Evolutionary conservation across 2,888 invertebrate genomes (phyloP).

Genomic region (Electrophaes corylata): DNA sequence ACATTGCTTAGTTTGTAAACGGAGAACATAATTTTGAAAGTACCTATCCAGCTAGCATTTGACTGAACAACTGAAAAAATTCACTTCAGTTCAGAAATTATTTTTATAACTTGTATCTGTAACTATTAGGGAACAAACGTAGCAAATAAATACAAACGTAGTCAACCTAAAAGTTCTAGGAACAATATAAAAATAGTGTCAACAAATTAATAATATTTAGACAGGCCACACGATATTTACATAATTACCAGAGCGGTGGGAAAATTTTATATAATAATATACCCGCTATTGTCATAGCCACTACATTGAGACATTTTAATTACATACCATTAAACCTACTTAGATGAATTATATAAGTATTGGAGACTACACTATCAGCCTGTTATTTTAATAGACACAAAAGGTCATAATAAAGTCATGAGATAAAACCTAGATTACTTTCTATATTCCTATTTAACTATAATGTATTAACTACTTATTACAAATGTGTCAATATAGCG

Average conservation of each 20-base stretch:
- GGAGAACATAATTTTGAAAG: constrained; percentile 13
- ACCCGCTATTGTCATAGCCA: constrained; percentile 70
- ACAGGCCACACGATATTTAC: constrained; percentile 54
- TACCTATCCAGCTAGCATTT: background rate
- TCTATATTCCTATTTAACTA: constrained; percentile 29
- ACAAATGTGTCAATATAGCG: constrained; percentile 58
- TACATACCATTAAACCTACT: constrained; percentile 30
- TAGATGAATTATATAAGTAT: constrained; percentile 29
- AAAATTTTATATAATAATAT: constrained; percentile 54
- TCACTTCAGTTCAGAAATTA: background rate
- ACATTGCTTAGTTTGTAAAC: background rate
- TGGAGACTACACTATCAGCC: constrained; percentile 41
- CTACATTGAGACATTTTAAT: constrained; percentile 61
- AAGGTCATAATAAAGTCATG: constrained; percentile 39
- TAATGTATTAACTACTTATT: constrained; percentile 30
- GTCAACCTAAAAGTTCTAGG: constrained; percentile 24
- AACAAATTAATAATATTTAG: constrained; percentile 29
- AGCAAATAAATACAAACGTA: constrained; percentile 1
- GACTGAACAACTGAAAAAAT: background rate
- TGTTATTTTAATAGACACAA: constrained; percentile 35
- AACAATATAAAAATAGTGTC: constrained; percentile 29
- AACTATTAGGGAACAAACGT: constrained; percentile 16
- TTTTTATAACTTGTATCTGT: constrained; percentile 15
- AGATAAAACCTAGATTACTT: constrained; percentile 38
- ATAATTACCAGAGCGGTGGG: constrained; percentile 72